These are phyloP conservation scores for Capreolus pygargus DNA, from an alignment of 2,113 vertebrate genomes.

Conservation along the genomic window DNA sequence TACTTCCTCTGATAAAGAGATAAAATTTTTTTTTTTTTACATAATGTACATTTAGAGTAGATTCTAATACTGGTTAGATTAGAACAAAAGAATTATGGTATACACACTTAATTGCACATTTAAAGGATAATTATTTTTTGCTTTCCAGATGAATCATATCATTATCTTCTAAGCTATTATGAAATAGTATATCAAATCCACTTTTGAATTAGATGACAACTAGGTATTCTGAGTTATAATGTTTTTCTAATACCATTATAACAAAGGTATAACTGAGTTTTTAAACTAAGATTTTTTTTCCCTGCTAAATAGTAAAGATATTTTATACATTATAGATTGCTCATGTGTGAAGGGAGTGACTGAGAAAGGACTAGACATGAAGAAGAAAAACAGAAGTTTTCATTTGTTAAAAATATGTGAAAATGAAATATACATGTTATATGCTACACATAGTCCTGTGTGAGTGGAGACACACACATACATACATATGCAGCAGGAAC, in stretches of 20 bases:
- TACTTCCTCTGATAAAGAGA: not conserved
- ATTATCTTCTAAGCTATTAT: constrained; percentile 20
- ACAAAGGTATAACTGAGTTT: constrained; percentile 12
- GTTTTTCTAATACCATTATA: constrained; percentile 20
- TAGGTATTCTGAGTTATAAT: not conserved
- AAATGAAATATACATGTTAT: not conserved
- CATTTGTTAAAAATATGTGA: not conserved
- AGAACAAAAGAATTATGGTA: not conserved
- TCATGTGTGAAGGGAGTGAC: not conserved
- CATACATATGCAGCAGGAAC: not conserved
- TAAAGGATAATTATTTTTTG: constrained; percentile 40
- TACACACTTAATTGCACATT: constrained; percentile 4
- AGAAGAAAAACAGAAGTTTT: not conserved
- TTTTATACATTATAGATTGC: not conserved
- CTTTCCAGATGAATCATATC: constrained; percentile 19
- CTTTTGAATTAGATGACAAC: constrained; percentile 18
- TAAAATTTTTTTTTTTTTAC: not conserved
- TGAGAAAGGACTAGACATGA: not conserved
- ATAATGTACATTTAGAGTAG: not conserved
- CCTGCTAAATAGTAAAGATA: not conserved
- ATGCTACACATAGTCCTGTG: not conserved
- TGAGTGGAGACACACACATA: not conserved
- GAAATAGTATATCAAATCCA: not conserved
- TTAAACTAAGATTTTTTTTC: not conserved
- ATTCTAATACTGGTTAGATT: not conserved